These are phyloP conservation scores for Etia nguti DNA, from an alignment of 2,113 vertebrate genomes.

Conservation along the genomic window DNA sequence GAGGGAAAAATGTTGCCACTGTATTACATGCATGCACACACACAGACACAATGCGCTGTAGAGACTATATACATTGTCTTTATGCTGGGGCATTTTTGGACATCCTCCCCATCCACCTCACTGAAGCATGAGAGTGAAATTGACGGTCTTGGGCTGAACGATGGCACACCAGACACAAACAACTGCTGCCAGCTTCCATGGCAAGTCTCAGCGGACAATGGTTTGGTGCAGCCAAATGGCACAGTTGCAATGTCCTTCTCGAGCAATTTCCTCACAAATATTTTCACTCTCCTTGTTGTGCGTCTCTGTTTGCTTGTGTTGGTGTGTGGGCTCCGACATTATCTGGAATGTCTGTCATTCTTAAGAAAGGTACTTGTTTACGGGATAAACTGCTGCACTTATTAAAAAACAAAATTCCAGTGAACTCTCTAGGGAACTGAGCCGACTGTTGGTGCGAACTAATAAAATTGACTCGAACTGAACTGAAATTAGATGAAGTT, in stretches of 20 bases:
- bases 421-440: neutral
- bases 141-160: slow-evolving; percentile 60
- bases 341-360: slow-evolving; percentile 12
- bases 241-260: slow-evolving; percentile 49
- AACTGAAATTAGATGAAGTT: neutral
- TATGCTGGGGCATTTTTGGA: slow-evolving; percentile 44
- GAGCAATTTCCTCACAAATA: slow-evolving; percentile 53
- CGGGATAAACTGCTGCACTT: neutral
- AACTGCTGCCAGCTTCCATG: slow-evolving; percentile 55
- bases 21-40: neutral
- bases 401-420: neutral
- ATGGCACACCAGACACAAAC: slow-evolving; percentile 51
- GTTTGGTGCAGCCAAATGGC: slow-evolving; percentile 54
- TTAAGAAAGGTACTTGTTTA: neutral
- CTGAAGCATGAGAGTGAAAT: slow-evolving; percentile 71
- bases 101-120: slow-evolving; percentile 36
- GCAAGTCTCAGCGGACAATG: slow-evolving; percentile 46
- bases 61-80: slow-evolving; percentile 4
- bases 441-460: neutral
- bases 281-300: slow-evolving; percentile 24
- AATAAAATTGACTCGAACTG: neutral
- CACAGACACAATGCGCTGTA: neutral
- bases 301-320: neutral
- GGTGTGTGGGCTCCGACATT: neutral
- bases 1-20: slow-evolving; percentile 1